These are phyloP conservation scores for Poeciliopsis turneri DNA, from an alignment of 2,797 vertebrate species.

Conservation along the genomic window DNA sequence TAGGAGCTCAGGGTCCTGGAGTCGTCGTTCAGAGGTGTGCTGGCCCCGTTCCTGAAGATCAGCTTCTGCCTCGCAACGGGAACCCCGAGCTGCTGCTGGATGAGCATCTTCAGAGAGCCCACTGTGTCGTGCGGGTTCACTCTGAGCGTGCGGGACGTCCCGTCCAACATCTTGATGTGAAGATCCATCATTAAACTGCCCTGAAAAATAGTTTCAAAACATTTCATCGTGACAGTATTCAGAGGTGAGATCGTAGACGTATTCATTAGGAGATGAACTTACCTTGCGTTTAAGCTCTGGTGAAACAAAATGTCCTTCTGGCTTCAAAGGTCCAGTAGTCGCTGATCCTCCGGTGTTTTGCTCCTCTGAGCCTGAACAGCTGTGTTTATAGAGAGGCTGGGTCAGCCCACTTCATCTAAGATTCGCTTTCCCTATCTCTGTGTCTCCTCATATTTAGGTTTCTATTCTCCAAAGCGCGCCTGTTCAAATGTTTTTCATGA, in stretches of 20 bases:
- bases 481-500: background rate
- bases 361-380: background rate
- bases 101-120: conserved; percentile 46
- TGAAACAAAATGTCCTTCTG: rapidly evolving
- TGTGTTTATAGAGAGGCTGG: conserved; percentile 3
- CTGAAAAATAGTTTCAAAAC: background rate
- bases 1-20: conserved; percentile 30
- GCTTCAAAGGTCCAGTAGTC: background rate
- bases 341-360: background rate
- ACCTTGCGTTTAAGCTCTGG: conserved; percentile 7
- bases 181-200: conserved; percentile 60
- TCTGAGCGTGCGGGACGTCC: rapidly evolving
- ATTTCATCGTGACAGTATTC: background rate
- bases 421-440: conserved; percentile 47
- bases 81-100: background rate
- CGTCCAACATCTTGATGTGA: conserved; percentile 51
- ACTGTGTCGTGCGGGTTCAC: conserved; percentile 54
- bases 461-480: conserved; percentile 36
- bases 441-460: conserved; percentile 36
- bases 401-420: rapidly evolving
- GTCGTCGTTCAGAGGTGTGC: conserved; percentile 49
- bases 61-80: conserved; percentile 30
- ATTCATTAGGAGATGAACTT: background rate
- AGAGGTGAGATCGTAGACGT: background rate
- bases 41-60: conserved; percentile 45